phyloP scores from a whole-genome alignment of 2,113 vertebrate genomes.

The Apteryx mantelli region DNA sequence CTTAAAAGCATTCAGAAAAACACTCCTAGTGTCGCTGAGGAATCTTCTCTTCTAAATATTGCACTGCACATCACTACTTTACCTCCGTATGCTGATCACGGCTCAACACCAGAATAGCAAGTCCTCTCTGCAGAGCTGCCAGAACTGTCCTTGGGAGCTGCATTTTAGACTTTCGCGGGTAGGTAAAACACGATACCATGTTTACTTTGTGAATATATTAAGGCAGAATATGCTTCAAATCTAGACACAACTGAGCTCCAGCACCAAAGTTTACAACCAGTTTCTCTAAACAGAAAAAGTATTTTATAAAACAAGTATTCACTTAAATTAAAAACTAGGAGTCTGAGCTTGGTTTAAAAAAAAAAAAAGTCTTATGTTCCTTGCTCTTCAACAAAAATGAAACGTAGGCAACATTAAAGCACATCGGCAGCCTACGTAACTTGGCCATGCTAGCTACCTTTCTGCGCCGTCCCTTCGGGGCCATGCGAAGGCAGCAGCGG shows the following conservation, averaged over 20 bases:
- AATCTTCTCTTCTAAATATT: neutral
- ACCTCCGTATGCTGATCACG: neutral
- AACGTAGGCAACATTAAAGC: neutral
- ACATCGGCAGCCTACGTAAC: neutral
- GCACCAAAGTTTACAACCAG: neutral
- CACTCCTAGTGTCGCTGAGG: neutral
- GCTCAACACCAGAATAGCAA: neutral
- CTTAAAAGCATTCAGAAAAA: neutral
- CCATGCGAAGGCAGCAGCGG: neutral
- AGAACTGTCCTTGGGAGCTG: neutral
- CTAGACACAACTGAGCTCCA: neutral
- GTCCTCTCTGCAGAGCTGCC: neutral
- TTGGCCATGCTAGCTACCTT: neutral
- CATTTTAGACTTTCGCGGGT: neutral
- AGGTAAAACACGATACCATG: neutral
- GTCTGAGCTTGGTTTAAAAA: neutral
- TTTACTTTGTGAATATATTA: neutral
- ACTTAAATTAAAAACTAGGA: neutral
- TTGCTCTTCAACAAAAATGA: neutral
- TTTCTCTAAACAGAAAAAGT: neutral
- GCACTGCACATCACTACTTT: neutral
- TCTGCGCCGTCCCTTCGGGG: neutral
- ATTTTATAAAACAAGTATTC: rapidly evolving
- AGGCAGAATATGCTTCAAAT: neutral
- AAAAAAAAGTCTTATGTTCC: neutral